Percentiles rank a stretch among this genome's conserved stretches.
phyloP scores from a whole-genome alignment of 1,140 invertebrate genomes.

The Drosophila melanica region DNA sequence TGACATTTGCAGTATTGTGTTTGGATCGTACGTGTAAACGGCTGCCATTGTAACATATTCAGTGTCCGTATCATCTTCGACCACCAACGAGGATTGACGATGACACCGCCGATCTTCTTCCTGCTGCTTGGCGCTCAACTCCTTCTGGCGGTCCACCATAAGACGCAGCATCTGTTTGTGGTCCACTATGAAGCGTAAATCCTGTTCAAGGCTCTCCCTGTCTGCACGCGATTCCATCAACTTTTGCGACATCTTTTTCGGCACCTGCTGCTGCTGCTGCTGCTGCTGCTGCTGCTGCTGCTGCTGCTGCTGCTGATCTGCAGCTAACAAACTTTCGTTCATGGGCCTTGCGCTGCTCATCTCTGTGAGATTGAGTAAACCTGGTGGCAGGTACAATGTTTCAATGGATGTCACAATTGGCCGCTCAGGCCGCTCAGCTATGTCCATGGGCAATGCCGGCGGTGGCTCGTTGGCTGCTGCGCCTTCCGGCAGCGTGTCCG shows the following conservation, averaged over 20 bases:
- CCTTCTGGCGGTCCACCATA: conserved; percentile 54
- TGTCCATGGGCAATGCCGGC: not conserved
- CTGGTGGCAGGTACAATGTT: too few species aligned
- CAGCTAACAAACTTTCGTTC: not conserved
- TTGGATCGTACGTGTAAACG: conserved; percentile 42
- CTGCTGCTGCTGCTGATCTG: not conserved
- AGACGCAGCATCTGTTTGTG: conserved; percentile 44
- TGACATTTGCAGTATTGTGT: conserved; percentile 23
- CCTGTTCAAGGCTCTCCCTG: conserved; percentile 1
- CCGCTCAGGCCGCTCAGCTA: conserved; percentile 14
- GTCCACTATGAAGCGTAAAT: conserved; percentile 37
- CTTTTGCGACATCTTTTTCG: not conserved
- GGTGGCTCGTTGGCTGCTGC: not conserved
- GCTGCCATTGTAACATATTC: conserved; percentile 42
- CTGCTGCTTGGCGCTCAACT: conserved; percentile 26
- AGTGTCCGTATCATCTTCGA: too few species aligned
- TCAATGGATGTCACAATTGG: conserved; percentile 28
- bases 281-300: not conserved
- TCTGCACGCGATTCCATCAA: not conserved
- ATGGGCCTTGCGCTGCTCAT: too few species aligned
- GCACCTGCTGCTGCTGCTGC: not conserved
- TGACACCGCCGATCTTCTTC: not conserved
- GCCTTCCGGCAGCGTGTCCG: not conserved
- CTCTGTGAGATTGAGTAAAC: too few species aligned
- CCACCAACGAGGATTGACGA: not conserved